A percentile compares a stretch with the other conserved stretches of the same genome.
Conservation (phyloP, 2,797 vertebrate species). For the Cheirogaleus major region DNA sequence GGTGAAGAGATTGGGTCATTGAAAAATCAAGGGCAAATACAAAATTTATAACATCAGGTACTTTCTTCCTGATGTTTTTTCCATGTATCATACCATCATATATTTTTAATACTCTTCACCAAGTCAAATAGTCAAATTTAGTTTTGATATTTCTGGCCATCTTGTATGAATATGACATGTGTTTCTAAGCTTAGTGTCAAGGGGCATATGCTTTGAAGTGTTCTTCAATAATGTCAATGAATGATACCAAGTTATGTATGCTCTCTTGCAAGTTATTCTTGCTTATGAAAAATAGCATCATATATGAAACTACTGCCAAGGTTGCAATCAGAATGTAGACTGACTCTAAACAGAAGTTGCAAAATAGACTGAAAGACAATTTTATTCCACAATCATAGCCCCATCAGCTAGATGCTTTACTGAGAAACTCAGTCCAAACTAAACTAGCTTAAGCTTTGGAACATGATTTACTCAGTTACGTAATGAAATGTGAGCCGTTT, state of each 20-base stretch:
- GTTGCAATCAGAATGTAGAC: background rate
- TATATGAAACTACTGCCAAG: background rate
- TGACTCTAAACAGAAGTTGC: background rate
- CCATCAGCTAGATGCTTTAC: background rate
- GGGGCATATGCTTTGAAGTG: background rate
- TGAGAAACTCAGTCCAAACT: conserved; percentile 27
- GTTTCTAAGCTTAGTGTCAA: background rate
- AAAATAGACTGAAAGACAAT: background rate
- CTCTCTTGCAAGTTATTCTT: background rate
- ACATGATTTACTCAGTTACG: background rate
- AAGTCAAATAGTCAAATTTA: background rate
- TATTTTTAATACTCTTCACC: conserved; percentile 21
- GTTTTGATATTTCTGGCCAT: background rate
- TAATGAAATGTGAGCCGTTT: background rate
- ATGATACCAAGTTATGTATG: background rate
- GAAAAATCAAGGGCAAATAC: background rate
- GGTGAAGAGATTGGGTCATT: background rate
- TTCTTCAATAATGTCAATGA: conserved; percentile 3
- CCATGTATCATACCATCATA: background rate
- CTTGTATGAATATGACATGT: background rate
- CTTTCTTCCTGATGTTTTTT: background rate
- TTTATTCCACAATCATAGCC: background rate
- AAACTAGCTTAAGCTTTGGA: conserved; percentile 23
- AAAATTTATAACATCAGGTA: background rate
- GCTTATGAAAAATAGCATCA: background rate